phyloP scores from a whole-genome alignment of 2,797 vertebrate genomes.

The Sebastes variabilis region DNA sequence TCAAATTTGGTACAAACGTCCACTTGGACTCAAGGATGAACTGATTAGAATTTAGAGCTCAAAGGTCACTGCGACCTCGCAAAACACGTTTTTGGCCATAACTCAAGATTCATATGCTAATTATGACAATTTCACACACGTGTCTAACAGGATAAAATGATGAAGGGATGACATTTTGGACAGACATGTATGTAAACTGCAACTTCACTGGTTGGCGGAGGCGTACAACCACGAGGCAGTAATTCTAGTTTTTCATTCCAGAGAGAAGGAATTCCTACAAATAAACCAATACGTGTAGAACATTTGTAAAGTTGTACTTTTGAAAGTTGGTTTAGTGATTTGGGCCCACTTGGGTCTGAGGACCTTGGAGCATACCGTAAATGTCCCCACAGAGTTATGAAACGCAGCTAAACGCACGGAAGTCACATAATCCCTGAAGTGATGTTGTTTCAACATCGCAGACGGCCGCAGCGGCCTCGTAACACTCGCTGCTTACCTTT shows the following conservation, averaged over 20 bases:
- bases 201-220: neutral
- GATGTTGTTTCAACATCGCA: constrained; percentile 37
- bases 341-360: neutral
- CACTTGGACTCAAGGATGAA: neutral
- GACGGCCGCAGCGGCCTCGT: constrained; percentile 29
- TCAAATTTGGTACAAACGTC: neutral
- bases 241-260: neutral
- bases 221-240: neutral
- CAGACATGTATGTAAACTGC: neutral
- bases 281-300: neutral
- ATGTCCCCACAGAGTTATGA: constrained; percentile 33
- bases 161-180: neutral
- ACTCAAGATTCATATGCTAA: too few species aligned
- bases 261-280: neutral
- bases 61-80: neutral
- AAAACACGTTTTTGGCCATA: too few species aligned
- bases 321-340: neutral
- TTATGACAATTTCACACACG: too few species aligned
- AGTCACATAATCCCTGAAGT: constrained; percentile 30
- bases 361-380: neutral
- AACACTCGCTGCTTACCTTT: constrained; percentile 42
- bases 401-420: constrained; percentile 19
- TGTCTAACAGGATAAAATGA: too few species aligned
- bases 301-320: neutral
- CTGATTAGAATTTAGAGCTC: neutral